These are phyloP conservation scores for Cinara cedri DNA, from an alignment of 2,888 invertebrate species.

Conservation along the genomic window DNA sequence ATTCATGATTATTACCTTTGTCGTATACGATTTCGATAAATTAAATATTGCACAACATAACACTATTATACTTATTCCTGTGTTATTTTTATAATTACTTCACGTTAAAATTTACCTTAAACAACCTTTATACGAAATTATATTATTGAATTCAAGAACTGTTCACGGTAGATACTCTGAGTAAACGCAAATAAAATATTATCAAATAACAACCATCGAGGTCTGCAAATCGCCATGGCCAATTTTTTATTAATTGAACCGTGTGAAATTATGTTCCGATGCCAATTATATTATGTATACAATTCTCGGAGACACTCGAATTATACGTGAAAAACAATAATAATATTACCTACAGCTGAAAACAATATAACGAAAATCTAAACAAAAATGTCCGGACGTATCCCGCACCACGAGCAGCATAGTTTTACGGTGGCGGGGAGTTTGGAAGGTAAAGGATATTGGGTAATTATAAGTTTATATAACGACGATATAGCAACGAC, in stretches of 20 bases:
- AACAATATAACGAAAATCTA: neutral
- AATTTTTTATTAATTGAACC: neutral
- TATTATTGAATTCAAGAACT: neutral
- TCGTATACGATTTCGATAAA: too few relatives aligned
- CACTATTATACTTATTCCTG: too few relatives aligned
- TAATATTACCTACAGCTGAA: neutral
- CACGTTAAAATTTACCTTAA: neutral
- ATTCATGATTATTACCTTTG: too few relatives aligned
- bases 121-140: constrained; percentile 1
- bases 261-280: neutral
- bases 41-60: too few relatives aligned
- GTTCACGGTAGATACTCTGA: neutral
- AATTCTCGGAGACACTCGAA: constrained; percentile 1
- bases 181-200: neutral
- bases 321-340: neutral
- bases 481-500: too few relatives aligned
- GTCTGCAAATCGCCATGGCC: neutral
- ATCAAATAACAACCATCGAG: constrained; percentile 3
- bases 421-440: too few relatives aligned
- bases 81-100: too few relatives aligned
- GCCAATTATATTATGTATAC: neutral
- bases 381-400: neutral
- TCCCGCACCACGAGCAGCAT: too few relatives aligned
- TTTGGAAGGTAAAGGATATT: too few relatives aligned
- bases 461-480: too few relatives aligned